Base-by-base conservation (phyloP, 2,113 vertebrate species). In the Sylvilagus bachmani region DNA sequence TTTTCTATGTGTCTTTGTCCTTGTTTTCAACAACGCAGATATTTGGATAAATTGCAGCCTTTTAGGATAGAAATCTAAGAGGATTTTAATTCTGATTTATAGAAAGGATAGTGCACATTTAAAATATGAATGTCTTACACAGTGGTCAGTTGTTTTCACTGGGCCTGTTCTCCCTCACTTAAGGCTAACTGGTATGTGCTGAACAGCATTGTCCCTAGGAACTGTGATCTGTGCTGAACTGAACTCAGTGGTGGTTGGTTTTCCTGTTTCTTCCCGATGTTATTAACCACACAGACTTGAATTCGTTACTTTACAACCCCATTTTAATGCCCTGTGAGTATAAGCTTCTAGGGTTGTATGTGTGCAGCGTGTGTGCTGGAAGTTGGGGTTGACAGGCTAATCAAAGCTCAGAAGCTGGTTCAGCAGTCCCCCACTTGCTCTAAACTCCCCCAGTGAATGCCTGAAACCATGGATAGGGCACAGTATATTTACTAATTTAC, bases 1-100 rank as follows among this genome's bases (percentile, higher is more conserved):
- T 95, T 86, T 66, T 90, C 17, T 62, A 29, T 87, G n/a, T 70
- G 64, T 44, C 53, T 83, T 87, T 77, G 79, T 55, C 70, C 89
- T 92, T 74, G 17, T 31, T 12, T 58, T 79, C 19, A 79, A 8
- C 9, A 79, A 27, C 31, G 36, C 10, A 49, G 36, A 53, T 53
- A n/a, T 21, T 69, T 16, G 66, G 31, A 71, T 96, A 69, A 69
- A 93, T 75, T 36, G 62, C 75, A 89, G 38, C 62, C 58, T 89
- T 93, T 87, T 82, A 64, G 36, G 82, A 31, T 29, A 67, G 66
- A 79, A 83, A 71, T 49, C 12, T 51, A 88, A 86, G 55, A 73
- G 38, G 29, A 80, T 74, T 91, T 81, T 91, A 74, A 55, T 78
- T 93, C 62, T 91, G 4, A 75, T 91, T 44, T 80, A 62, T 66